Base-by-base conservation (phyloP, 1,140 invertebrate species). In the Aphelinus certus region DNA sequence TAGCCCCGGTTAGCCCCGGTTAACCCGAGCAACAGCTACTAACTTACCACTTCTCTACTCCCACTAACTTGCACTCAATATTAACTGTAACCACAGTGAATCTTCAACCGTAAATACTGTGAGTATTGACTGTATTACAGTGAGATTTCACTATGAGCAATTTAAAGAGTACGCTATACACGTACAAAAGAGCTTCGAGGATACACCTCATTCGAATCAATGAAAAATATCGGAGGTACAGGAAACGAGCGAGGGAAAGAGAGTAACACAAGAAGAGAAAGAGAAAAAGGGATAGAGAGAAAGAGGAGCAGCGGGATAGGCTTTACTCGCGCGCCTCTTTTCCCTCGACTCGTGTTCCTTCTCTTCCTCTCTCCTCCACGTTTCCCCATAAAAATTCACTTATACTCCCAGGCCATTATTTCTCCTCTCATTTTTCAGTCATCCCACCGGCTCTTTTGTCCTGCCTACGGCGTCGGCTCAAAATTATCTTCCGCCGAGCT, bases 311-410 rank as follows among this genome's bases (percentile, higher is more conserved):
- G 26, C 58, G 1, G 51, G 7, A 10, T 1, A 51, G 47, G 42
- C 47, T 3, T 53, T 43, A n/a, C 51, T 46, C 68, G 7, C 68
- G 10, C 57, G 7, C 1, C 2, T 0, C 7, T 42, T 9, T 2
- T 56, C n/a, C 7, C 43, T 43, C 42, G 6, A 10, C 62, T 58
- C 46, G 74, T 71, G 76, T 55, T 43, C n/a, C 58, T 1, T 53
- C 58, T 6, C 9, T 55, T 71, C 64, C 62, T 66, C 51, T 62
- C 5, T n/a, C 65, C 61, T 58, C n/a, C 26, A 53, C 46, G 7
- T 73, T 69, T 66, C 45, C 73, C 61, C 67, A 70, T 75, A 75
- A 75, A 65, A 75, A 75, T 65, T 75, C 73, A 75, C 73, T 75
- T 63, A 63, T 57, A 26, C 62, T 69, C 61, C 48, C 43, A 10